phyloP scores from a whole-genome alignment of 2,888 invertebrate genomes.

The Leucozona laternaria region DNA sequence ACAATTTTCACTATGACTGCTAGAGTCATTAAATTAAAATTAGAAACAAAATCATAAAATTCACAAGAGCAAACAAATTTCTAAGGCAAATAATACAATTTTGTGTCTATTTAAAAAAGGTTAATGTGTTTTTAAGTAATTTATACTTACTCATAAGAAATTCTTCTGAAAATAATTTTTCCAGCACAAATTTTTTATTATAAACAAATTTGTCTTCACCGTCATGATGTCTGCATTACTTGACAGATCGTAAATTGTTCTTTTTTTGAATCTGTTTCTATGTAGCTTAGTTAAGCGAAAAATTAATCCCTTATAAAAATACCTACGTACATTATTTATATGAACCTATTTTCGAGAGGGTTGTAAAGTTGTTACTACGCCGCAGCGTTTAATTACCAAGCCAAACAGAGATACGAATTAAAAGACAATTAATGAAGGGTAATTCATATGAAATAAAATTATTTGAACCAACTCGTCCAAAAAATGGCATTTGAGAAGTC shows the following conservation, averaged over 20 bases:
- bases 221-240: not conserved
- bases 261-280: not conserved
- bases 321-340: not conserved
- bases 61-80: not conserved
- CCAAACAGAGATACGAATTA: not conserved
- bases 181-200: not conserved
- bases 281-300: not conserved
- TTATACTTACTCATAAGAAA: slow-evolving; percentile 5
- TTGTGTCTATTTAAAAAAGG: not conserved
- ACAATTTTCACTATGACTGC: not conserved
- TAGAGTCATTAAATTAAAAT: slow-evolving; percentile 19
- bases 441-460: no score
- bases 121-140: slow-evolving; percentile 26
- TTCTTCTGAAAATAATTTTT: not conserved
- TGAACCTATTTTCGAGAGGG: not conserved
- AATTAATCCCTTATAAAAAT: not conserved
- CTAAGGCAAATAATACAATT: not conserved
- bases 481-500: no score
- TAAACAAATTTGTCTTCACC: not conserved
- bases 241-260: slow-evolving; percentile 9
- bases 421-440: not conserved
- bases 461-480: no score
- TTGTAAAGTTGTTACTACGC: not conserved
- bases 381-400: not conserved
- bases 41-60: slow-evolving; percentile 14